phyloP scores from a whole-genome alignment of 2,888 invertebrate species.

The Apotomis turbidana region DNA sequence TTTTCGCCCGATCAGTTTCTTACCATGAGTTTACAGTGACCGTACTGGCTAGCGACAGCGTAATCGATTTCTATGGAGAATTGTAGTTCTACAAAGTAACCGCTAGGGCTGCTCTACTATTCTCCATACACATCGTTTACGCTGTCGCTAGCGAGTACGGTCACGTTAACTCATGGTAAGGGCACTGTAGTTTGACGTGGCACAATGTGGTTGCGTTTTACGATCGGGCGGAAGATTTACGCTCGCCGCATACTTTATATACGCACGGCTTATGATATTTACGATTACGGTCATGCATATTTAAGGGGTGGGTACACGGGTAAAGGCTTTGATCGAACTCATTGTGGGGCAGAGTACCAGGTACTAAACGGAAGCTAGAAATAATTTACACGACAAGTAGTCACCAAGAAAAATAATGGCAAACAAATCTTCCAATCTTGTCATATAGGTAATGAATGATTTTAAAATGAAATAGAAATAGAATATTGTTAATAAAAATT shows the following conservation, averaged over 20 bases:
- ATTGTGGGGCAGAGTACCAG: constrained; percentile 7
- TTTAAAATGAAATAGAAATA: too few species aligned
- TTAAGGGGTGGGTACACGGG: constrained; percentile 38
- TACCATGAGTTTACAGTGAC: too few species aligned
- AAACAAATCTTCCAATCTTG: too few species aligned
- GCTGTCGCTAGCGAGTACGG: too few species aligned
- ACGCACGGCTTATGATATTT: constrained; percentile 68
- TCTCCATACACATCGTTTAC: too few species aligned
- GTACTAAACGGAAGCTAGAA: constrained; percentile 16
- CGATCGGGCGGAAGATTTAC: constrained; percentile 67
- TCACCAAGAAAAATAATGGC: too few species aligned
- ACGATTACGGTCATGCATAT: constrained; percentile 69
- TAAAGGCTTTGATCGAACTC: constrained; percentile 30
- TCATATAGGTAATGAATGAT: too few species aligned
- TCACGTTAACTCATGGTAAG: not conserved
- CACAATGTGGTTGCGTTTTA: constrained; percentile 68
- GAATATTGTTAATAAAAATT: too few species aligned
- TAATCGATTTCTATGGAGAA: too few species aligned
- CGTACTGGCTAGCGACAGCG: too few species aligned
- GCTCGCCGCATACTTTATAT: constrained; percentile 62
- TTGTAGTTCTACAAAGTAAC: too few species aligned
- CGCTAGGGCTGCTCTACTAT: too few species aligned
- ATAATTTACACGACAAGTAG: not conserved
- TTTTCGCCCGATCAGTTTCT: not conserved
- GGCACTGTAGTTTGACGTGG: constrained; percentile 53